These are phyloP conservation scores for Aplysia californica DNA, from an alignment of 1,140 invertebrate species.

Conservation along the genomic window DNA sequence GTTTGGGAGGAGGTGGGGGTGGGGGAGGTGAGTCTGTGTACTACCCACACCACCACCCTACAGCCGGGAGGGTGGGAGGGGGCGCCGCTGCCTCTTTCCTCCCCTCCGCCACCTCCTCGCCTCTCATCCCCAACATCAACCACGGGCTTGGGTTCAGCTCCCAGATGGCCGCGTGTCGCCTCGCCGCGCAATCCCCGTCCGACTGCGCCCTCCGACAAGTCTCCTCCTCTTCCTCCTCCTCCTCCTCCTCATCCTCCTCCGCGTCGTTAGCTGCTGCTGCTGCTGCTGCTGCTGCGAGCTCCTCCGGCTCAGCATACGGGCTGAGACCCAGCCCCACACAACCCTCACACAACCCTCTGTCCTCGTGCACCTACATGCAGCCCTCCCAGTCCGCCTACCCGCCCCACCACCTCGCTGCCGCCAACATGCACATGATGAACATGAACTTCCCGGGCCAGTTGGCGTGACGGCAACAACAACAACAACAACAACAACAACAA, in stretches of 20 bases:
- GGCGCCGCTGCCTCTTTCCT: conserved; percentile 37
- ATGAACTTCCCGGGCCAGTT: conserved; percentile 60
- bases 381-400: conserved; percentile 45
- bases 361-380: conserved; percentile 60
- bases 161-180: conserved; percentile 54
- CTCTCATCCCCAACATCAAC: conserved; percentile 18
- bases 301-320: conserved; percentile 16
- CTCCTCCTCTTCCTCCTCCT: conserved; percentile 43
- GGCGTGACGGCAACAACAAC: conserved; percentile 37
- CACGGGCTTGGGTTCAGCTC: conserved; percentile 37
- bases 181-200: conserved; percentile 39
- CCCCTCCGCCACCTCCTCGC: conserved; percentile 38
- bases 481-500: no score
- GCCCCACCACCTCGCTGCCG: conserved; percentile 38
- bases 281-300: background rate
- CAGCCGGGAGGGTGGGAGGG: conserved; percentile 33
- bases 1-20: background rate
- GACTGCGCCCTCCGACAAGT: conserved; percentile 52
- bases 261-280: conserved; percentile 19
- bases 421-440: conserved; percentile 61
- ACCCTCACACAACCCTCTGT: conserved; percentile 21
- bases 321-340: conserved; percentile 31
- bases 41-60: conserved; percentile 52
- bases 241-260: conserved; percentile 41
- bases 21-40: conserved; percentile 10